Base-by-base conservation (phyloP, 2,888 invertebrate species). In the Athalia circularis region DNA sequence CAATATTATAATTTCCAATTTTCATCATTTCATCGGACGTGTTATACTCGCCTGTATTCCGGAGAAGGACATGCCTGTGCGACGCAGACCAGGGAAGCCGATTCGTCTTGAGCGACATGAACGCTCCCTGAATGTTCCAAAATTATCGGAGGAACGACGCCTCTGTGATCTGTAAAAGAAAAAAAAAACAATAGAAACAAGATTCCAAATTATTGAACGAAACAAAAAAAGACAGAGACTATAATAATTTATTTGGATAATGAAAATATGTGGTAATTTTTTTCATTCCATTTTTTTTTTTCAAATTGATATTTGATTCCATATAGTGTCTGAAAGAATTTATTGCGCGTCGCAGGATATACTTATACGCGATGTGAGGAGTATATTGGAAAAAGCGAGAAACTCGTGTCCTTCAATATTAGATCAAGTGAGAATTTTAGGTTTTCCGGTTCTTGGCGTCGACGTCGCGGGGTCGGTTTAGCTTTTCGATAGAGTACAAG, bases 1-100 rank as follows among this genome's bases (percentile, higher is more conserved):
- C 43, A 43, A 29, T 43, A 68, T 9, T 9, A 11, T 11, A 59
- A 43, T 13, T 72, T 59, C 29, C 29, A 1, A 29, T 29, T 29
- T 29, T 29, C 29, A 29, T 29, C 29, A 29, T 29, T 29, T 29
- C 1, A 29, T 29, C 29, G 2, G 29, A 29, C 29, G 29, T 29
- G 29, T 29, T 29, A 29, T 29, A 75, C 89, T 91, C 92, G 95
- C 95, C 95, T 93, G 91, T 95, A 94, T 91, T 94, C 94, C n/a
- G 95, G 95, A 62, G 94, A 92, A 79, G 96, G 96, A 90, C 95
- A 95, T 78, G 95, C 95, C 88, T 94, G 95, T n/a, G 95, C 95
- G 65, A 95, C 93, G 90, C 96, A 96, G 80, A 96, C 92, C 82
- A 96, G 90, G 77, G 95, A 95, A 5, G 95, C 94, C 77, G 94